phyloP scores from a whole-genome alignment of 2,113 vertebrate genomes.

The Lepus europaeus region DNA sequence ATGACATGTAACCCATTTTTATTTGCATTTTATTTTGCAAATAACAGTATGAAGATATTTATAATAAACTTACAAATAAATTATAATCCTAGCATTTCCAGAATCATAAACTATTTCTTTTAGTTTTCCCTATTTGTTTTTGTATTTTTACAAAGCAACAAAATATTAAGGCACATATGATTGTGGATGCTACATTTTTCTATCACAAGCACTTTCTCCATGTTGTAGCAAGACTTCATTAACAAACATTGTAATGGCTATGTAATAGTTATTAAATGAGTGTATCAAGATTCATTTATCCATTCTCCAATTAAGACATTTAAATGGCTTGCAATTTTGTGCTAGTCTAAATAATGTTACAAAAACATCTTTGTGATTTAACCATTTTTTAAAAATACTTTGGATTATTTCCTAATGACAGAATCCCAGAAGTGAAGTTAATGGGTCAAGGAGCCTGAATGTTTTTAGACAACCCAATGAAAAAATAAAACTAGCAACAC shows the following conservation, averaged over 20 bases:
- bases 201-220: constrained; percentile 40
- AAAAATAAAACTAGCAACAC: constrained; percentile 62
- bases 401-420: constrained; percentile 57
- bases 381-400: constrained; percentile 43
- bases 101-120: not conserved
- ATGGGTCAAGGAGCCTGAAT: constrained; percentile 58
- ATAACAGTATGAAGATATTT: constrained; percentile 24
- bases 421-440: constrained; percentile 58
- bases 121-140: not conserved
- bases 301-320: constrained; percentile 51
- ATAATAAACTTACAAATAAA: constrained; percentile 20
- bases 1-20: not conserved
- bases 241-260: constrained; percentile 48
- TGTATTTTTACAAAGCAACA: constrained; percentile 55
- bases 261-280: constrained; percentile 27
- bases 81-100: constrained; percentile 38
- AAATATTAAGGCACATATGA: constrained; percentile 30
- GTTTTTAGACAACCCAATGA: constrained; percentile 52
- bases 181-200: constrained; percentile 40
- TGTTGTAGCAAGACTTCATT: not conserved
- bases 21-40: constrained; percentile 58
- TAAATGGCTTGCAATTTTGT: constrained; percentile 53
- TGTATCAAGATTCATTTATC: constrained; percentile 61
- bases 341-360: constrained; percentile 58
- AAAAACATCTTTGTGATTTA: constrained; percentile 67